These are phyloP conservation scores for Jaculus jaculus DNA, from an alignment of 2,113 vertebrate genomes.

Conservation along the genomic window DNA sequence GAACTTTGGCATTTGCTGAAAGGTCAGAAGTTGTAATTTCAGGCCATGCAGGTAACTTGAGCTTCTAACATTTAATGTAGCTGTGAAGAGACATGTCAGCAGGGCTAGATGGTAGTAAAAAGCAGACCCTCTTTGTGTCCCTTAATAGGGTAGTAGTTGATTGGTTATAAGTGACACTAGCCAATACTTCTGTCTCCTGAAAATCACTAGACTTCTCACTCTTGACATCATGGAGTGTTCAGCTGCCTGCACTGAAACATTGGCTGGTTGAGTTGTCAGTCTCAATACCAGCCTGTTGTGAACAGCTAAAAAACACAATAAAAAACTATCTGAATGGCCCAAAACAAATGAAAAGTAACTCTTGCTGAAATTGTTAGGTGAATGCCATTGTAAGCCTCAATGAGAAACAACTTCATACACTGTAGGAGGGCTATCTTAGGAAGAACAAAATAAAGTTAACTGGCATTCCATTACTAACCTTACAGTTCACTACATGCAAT, in stretches of 20 bases:
- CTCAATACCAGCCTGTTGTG: neutral
- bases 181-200: neutral
- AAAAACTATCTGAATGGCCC: neutral
- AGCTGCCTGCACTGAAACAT: neutral
- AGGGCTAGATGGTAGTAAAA: neutral
- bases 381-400: neutral
- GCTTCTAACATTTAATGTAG: constrained; percentile 56
- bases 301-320: neutral
- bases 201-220: neutral
- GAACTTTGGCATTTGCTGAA: constrained; percentile 84
- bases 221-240: no score
- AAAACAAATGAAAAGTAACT: neutral
- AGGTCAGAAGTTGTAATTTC: constrained; percentile 81
- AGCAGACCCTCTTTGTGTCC: neutral
- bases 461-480: neutral
- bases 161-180: neutral
- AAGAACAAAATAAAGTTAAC: neutral
- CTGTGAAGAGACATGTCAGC: constrained; percentile 46
- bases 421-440: neutral
- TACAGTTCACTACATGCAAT: neutral
- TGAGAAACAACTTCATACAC: neutral
- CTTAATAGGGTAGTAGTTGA: neutral
- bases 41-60: constrained; percentile 40
- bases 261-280: neutral
- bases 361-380: neutral